Base-by-base conservation (phyloP, 64 coral and sea anemone genomes). In the Stichodactyla mertensii region DNA sequence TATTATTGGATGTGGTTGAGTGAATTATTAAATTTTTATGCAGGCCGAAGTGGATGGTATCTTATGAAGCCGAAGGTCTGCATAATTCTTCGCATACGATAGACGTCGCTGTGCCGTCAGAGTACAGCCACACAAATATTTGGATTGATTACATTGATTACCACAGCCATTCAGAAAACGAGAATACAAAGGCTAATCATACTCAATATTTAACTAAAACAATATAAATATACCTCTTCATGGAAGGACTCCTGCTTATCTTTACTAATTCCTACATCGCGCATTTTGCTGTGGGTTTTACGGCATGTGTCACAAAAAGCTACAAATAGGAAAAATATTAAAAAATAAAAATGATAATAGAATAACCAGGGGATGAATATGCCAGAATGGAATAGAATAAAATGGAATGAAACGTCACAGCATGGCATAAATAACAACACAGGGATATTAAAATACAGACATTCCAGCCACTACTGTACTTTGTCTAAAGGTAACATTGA, bases 231-330 rank as follows among this genome's bases (percentile, higher is more conserved):
- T 64, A 64, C 61, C 61, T 64, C 61, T 64, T 64, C 61, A 64
- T 64, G 61, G 11, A 64, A 53, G 31, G 80, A 53, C 45, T 52
- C 80, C 45, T 82, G 80, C 45, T 81, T 81, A 81, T 85, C 83
- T 58, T 61, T 57, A 85, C 83, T 61, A n/a, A 26, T 7, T 61
- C 56, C 83, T 85, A 61, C 55, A 85, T 61, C 83, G 0, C 22
- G 83, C 20, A 85, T 85, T 24, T 85, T 85, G 57, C 55, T 85
- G 57, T 85, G 83, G 6, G 83, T 36, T 64, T 85, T 85, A 85
- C 83, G 83, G 55, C 83, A 85, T 58, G 14, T 85, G 83, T 85
- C 57, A 85, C 83, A 85, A n/a, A 64, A 31, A 67, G 64, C 28
- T 51, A 86, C 24, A 23, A 52, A 36, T 52, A 71, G 64, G 1